These are phyloP conservation scores for Lepidurus arcticus DNA, from an alignment of 1,140 invertebrate species.

Conservation along the genomic window DNA sequence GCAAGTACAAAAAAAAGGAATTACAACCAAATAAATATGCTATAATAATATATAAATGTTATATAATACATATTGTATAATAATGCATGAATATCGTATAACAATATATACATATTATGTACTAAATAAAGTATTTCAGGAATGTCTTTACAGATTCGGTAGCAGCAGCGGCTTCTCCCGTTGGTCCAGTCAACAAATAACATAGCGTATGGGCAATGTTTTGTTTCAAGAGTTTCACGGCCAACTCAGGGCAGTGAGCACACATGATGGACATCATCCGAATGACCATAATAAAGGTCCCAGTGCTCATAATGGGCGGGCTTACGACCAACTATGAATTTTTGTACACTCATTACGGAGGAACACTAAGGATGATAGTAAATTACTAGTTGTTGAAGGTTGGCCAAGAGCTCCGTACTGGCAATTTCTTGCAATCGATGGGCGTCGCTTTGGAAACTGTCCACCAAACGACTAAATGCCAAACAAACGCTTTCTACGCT, in stretches of 20 bases:
- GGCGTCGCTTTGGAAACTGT: constrained; percentile 91
- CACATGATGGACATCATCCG: constrained; percentile 94
- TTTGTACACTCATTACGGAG: constrained; percentile 16
- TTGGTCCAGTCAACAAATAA: constrained; percentile 80
- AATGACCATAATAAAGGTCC: constrained; percentile 91
- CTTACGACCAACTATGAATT: constrained; percentile 72
- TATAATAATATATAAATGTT: too few species aligned
- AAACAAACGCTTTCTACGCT: constrained; percentile 95
- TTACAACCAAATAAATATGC: constrained; percentile 13
- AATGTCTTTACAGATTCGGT: not conserved
- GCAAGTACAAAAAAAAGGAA: not conserved
- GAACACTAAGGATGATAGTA: constrained; percentile 10
- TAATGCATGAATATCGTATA: constrained; percentile 23
- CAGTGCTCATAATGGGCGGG: constrained; percentile 84
- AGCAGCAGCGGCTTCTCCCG: constrained; percentile 49
- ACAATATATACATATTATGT: constrained; percentile 10
- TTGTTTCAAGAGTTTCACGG: constrained; percentile 80
- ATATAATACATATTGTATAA: not conserved
- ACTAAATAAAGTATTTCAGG: not conserved
- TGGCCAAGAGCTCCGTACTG: constrained; percentile 81
- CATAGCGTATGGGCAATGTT: constrained; percentile 92
- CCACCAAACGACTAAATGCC: constrained; percentile 90
- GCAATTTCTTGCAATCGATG: constrained; percentile 89
- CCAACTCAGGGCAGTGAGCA: constrained; percentile 84
- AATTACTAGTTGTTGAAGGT: constrained; percentile 79